Conservation (phyloP, 2,113 vertebrate species). For the Laticauda colubrina region DNA sequence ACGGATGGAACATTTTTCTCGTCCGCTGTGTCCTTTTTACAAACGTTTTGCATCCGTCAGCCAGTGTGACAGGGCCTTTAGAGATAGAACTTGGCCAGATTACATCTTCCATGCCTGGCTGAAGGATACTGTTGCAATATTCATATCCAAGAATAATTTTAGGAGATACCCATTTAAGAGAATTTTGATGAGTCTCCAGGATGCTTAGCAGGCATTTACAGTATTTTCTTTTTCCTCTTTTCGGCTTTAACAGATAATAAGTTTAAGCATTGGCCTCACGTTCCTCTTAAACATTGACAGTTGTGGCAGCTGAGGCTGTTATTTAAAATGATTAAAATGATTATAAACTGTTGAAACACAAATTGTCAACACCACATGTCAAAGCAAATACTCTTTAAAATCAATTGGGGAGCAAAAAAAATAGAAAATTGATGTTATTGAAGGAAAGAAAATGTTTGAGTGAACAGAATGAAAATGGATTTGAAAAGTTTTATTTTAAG, state of each 20-base stretch:
- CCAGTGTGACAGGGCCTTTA: too few relatives aligned
- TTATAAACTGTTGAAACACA: conserved; percentile 31
- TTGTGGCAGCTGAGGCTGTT: conserved; percentile 6
- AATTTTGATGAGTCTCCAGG: not conserved
- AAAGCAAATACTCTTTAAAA: conserved; percentile 4
- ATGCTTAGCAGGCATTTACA: not conserved
- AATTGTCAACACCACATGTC: conserved; percentile 36
- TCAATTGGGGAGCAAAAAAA: not conserved
- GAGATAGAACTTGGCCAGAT: not conserved
- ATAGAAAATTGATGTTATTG: not conserved
- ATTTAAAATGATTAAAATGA: conserved; percentile 35
- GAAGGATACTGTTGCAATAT: not conserved
- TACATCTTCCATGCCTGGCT: not conserved
- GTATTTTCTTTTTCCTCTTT: not conserved
- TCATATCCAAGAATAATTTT: not conserved
- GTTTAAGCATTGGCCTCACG: not conserved
- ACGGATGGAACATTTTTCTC: too few relatives aligned
- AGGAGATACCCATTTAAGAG: not conserved
- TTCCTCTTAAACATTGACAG: conserved; percentile 5
- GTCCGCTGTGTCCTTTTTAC: too few relatives aligned
- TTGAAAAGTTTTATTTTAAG: not conserved
- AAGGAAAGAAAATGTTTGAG: not conserved
- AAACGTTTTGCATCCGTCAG: too few relatives aligned
- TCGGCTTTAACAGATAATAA: not conserved
- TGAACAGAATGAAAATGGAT: not conserved